A percentile compares a stretch with the other conserved stretches of the same genome.
These are phyloP conservation scores for Eueides isabella DNA, from an alignment of 1,140 invertebrate species.

Conservation along the genomic window DNA sequence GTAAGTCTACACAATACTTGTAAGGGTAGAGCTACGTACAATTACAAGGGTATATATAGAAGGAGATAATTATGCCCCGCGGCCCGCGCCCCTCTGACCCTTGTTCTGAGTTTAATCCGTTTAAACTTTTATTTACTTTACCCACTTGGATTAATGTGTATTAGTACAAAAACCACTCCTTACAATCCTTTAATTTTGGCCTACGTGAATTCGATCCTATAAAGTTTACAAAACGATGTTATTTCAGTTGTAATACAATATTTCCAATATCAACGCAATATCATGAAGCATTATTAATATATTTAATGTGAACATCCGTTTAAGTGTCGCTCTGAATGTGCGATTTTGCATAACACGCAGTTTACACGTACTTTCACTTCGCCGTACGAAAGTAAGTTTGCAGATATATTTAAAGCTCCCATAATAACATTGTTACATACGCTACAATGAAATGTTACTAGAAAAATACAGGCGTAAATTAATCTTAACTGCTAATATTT, in stretches of 20 bases:
- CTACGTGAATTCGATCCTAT: neutral
- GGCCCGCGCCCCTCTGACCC: slow-evolving; percentile 46
- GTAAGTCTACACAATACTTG: slow-evolving; percentile 28
- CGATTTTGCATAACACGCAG: neutral
- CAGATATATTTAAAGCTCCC: neutral
- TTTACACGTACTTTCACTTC: slow-evolving; percentile 7
- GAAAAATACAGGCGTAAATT: neutral
- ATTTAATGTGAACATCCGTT: neutral
- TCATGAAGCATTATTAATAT: neutral
- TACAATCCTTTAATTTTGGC: neutral
- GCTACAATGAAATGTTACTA: neutral
- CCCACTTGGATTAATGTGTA: slow-evolving; percentile 64
- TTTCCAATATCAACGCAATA: neutral
- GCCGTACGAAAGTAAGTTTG: neutral
- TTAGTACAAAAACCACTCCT: slow-evolving; percentile 45
- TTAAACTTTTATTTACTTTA: slow-evolving; percentile 78
- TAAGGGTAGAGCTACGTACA: slow-evolving; percentile 64
- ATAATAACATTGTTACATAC: neutral
- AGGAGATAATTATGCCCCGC: slow-evolving; percentile 72
- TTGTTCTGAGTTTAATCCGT: slow-evolving; percentile 76
- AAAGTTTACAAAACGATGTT: slow-evolving; percentile 9
- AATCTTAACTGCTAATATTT: neutral
- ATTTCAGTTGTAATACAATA: neutral
- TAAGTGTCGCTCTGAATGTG: slow-evolving; percentile 3
- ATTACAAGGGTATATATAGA: slow-evolving; percentile 77